Conservation (phyloP, 35 echinoderm and acorn worm genomes). For the Anneissia japonica region DNA sequence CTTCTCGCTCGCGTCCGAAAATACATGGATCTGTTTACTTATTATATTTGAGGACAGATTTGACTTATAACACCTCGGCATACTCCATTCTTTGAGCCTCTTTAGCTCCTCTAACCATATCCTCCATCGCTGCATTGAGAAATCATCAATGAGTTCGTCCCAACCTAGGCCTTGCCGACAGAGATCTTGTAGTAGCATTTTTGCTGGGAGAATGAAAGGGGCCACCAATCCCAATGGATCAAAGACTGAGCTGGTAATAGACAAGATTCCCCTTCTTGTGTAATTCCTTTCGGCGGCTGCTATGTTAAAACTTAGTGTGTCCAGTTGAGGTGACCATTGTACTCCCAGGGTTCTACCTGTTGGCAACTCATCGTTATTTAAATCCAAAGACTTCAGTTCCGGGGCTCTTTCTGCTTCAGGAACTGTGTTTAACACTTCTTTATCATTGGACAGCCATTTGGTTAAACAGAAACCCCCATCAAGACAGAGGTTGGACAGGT, state of each 20-base stretch:
- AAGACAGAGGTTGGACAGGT: not conserved
- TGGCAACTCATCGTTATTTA: not conserved
- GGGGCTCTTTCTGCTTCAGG: not conserved
- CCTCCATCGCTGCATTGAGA: not conserved
- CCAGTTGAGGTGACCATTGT: not conserved
- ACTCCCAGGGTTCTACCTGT: not conserved
- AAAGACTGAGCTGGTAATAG: not conserved
- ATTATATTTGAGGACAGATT: not conserved
- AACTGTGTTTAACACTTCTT: not conserved
- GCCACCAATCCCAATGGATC: slow-evolving; percentile 18
- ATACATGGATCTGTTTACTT: not conserved
- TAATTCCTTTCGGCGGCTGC: not conserved
- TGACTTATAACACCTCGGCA: not conserved
- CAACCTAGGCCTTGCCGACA: slow-evolving; percentile 1
- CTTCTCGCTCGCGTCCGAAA: slow-evolving; percentile 3
- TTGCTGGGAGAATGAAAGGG: slow-evolving; percentile 15
- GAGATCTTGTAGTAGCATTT: slow-evolving; percentile 12
- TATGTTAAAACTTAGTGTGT: not conserved
- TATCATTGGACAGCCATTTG: not conserved
- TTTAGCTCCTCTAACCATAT: not conserved
- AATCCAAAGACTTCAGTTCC: not conserved
- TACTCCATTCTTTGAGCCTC: not conserved
- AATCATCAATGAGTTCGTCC: slow-evolving; percentile 22
- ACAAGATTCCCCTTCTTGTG: slow-evolving; percentile 10
- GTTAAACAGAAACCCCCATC: not conserved